These are phyloP conservation scores for Tragopan temminckii DNA, from an alignment of 2,797 vertebrate genomes.

Conservation along the genomic window DNA sequence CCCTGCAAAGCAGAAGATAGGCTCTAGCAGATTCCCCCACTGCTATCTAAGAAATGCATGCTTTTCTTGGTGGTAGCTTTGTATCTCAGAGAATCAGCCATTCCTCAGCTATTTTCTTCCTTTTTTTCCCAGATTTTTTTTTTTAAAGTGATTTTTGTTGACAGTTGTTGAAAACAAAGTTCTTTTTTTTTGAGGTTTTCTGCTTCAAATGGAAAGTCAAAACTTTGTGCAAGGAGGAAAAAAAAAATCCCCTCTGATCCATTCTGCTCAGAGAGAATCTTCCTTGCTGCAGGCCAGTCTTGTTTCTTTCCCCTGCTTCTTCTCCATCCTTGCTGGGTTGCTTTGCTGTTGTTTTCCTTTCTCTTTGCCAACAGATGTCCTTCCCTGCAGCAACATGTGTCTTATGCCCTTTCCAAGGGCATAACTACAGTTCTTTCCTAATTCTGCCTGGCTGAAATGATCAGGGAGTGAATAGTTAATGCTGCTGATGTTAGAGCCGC, in stretches of 20 bases:
- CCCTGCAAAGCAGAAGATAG: background rate
- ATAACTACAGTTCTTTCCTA: background rate
- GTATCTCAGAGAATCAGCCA: background rate
- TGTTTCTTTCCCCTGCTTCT: background rate
- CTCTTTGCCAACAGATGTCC: background rate
- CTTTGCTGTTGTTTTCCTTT: background rate
- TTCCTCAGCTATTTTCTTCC: background rate
- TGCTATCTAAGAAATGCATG: background rate
- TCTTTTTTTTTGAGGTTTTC: background rate
- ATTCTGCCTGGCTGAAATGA: background rate
- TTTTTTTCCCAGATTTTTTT: background rate
- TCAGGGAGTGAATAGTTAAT: background rate
- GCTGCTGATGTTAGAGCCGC: background rate
- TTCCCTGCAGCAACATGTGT: background rate
- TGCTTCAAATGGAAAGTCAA: background rate
- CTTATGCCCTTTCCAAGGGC: background rate
- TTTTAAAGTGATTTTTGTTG: background rate
- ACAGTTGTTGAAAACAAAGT: background rate
- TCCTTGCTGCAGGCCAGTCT: background rate
- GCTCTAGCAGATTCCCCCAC: background rate
- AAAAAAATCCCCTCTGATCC: background rate
- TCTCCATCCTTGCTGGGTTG: background rate
- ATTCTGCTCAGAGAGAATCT: background rate
- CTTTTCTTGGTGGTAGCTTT: background rate
- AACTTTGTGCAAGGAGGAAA: background rate